Evolutionary conservation across 2,113 vertebrate genomes (phyloP).

Genomic region (Melanostigma gelatinosum): DNA sequence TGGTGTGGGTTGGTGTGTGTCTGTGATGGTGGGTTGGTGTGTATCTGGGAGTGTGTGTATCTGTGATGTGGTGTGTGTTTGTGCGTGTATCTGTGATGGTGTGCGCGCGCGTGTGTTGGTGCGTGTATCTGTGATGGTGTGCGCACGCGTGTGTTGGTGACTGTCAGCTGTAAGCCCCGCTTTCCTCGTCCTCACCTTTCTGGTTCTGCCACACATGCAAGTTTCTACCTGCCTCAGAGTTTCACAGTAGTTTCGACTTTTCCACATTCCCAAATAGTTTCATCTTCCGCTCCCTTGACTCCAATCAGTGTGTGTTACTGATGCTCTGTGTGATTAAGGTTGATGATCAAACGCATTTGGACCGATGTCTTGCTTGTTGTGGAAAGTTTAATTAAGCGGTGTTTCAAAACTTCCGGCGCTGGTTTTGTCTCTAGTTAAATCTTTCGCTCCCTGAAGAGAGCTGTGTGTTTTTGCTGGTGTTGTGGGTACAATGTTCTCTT

Average conservation of each 20-base stretch:
- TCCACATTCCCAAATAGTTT: slow-evolving; percentile 64
- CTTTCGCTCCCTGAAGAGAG: not conserved
- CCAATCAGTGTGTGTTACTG: not conserved
- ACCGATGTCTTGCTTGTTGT: not conserved
- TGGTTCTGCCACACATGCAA: slow-evolving; percentile 79
- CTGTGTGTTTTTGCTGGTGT: not conserved
- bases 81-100: not conserved
- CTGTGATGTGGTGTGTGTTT: too few species aligned
- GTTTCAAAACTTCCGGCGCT: not conserved
- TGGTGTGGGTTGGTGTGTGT: too few species aligned
- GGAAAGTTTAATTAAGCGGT: not conserved
- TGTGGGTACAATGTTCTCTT: not conserved
- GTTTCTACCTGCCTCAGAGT: slow-evolving; percentile 79
- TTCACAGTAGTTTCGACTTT: slow-evolving; percentile 79
- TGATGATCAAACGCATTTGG: not conserved
- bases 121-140: not conserved
- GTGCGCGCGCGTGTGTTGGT: not conserved
- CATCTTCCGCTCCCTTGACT: slow-evolving; percentile 18
- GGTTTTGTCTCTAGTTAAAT: not conserved
- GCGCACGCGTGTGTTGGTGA: not conserved
- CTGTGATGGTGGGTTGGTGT: too few species aligned
- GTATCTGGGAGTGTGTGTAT: too few species aligned
- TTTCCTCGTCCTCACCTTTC: slow-evolving; percentile 67
- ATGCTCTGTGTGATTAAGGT: not conserved
- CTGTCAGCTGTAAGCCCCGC: slow-evolving; percentile 37